These are phyloP conservation scores for Tribolium castaneum DNA, from an alignment of 1,140 invertebrate genomes.

Conservation along the genomic window DNA sequence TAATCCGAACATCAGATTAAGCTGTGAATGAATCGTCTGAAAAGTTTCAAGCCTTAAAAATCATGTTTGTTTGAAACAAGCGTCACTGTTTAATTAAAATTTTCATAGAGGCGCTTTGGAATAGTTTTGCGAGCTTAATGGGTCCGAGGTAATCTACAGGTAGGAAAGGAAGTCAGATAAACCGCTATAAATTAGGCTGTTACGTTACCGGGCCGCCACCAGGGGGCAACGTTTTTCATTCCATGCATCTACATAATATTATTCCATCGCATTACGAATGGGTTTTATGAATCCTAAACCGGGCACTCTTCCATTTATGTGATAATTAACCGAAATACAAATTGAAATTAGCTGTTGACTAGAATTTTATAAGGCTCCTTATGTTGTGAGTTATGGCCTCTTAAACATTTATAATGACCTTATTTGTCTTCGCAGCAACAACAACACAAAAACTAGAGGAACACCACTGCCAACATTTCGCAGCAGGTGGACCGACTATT, in stretches of 20 bases:
- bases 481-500: neutral
- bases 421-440: slow-evolving; percentile 20
- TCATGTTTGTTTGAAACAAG: slow-evolving; percentile 28
- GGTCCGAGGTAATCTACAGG: slow-evolving; percentile 37
- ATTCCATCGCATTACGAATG: slow-evolving; percentile 43
- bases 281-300: slow-evolving; percentile 49
- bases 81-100: slow-evolving; percentile 9
- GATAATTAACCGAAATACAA: slow-evolving; percentile 54
- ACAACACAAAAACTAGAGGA: neutral
- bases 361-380: slow-evolving; percentile 39
- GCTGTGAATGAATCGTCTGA: slow-evolving; percentile 41
- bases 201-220: slow-evolving; percentile 42
- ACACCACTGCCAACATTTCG: neutral
- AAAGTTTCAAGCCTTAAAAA: slow-evolving; percentile 43
- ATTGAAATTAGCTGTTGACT: slow-evolving; percentile 54
- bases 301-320: slow-evolving; percentile 51
- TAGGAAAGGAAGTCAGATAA: slow-evolving; percentile 46
- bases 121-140: slow-evolving; percentile 28
- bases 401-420: slow-evolving; percentile 40
- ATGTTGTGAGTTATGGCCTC: slow-evolving; percentile 17
- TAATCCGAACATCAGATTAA: slow-evolving; percentile 43
- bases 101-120: neutral
- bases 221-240: slow-evolving; percentile 54
- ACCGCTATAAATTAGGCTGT: slow-evolving; percentile 50
- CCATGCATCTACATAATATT: slow-evolving; percentile 52